Evolutionary conservation across 2,113 vertebrate species (phyloP), one percentile per base, ranked within the genome.

Genomic region (Panthera uncia): DNA sequence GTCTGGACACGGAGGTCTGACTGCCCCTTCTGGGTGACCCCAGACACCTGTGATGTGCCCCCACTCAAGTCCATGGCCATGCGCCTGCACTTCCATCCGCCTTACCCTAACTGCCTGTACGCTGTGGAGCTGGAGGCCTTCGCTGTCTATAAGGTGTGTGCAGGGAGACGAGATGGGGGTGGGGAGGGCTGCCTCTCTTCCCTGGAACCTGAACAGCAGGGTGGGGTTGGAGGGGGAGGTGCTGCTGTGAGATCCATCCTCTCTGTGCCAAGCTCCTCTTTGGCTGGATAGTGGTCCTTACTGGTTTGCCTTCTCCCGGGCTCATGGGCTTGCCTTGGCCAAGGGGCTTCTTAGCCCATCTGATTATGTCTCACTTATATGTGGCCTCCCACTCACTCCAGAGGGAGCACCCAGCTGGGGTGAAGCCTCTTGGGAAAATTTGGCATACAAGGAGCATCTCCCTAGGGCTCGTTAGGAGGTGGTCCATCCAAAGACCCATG

Each of bases 41-140:
- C 99, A 0, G 94, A 98, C 14, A 98, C 97, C 84, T 99, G 98
- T 3, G 99, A 99, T 0, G 98, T 99, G 63, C 98, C 98, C 38
- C 99, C 99, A 9, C 90, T 99, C 86, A 99, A 99, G 97, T 99
- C 98, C 90, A 99, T 98, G 18, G 98, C 98, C 65, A 99, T 99
- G 95, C 98, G 97, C 74, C 99, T 99, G 92, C 97, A 98, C 84
- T 99, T 99, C 98, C 96, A 96, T 15, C 99, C 99, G 0, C 96
- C 98, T 65, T 97, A 99, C 95, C 97, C 98, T 81, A 99, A 99
- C 95, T 95, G 93, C 73, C 97, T 99, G 71, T 99, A 99, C 1
- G 98, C 98, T 5, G 99, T 96, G 0, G 99, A 99, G 89, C 99
- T 99, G 0, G 99, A 99, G 98, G 99, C 99, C 91, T 99, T 99